Conservation (phyloP, 2,888 invertebrate species). For the Erebia ligea region DNA sequence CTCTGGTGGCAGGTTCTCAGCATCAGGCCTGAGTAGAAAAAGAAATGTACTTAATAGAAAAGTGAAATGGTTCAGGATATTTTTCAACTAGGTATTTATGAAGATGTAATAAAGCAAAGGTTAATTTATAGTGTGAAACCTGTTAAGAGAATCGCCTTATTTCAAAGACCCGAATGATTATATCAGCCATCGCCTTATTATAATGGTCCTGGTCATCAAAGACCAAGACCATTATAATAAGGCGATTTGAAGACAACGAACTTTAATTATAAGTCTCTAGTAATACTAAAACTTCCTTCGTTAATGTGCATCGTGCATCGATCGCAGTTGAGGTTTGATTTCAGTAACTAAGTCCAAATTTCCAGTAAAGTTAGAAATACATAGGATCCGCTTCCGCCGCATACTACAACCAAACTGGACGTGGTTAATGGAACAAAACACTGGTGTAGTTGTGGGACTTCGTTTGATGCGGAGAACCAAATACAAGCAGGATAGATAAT, state of each 20-base stretch:
- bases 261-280: not conserved
- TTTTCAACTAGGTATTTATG: too few species aligned
- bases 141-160: too few species aligned
- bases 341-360: not conserved
- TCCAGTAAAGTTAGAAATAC: not conserved
- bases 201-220: too few species aligned
- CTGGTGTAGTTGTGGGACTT: not conserved
- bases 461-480: not conserved
- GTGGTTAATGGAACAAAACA: not conserved
- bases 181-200: too few species aligned
- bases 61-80: too few species aligned
- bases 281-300: not conserved
- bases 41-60: too few species aligned
- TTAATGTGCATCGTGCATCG: not conserved
- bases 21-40: too few species aligned
- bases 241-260: not conserved
- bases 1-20: too few species aligned
- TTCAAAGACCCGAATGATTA: not conserved
- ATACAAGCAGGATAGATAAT: not conserved
- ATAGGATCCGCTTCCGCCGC: not conserved
- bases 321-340: conserved; percentile 2
- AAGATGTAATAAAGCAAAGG: too few species aligned
- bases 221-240: not conserved
- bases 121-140: too few species aligned
- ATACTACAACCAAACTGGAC: not conserved